A percentile compares a stretch with the other conserved stretches of the same genome.
Evolutionary conservation across 2,888 invertebrate genomes (phyloP).

Genomic region (Apoderus coryli): DNA sequence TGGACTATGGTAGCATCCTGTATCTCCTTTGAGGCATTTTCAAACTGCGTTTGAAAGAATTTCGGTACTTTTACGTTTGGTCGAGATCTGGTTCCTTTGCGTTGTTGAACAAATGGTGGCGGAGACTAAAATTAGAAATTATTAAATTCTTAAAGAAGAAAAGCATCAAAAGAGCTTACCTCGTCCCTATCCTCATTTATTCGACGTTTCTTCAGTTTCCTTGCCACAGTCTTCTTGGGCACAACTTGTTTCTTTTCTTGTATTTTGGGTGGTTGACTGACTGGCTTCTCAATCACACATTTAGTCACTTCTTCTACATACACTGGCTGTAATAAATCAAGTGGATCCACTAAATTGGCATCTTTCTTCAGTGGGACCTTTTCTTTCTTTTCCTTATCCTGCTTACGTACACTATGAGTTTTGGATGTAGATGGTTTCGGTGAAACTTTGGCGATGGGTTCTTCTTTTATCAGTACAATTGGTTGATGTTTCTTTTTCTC

Average conservation of each 20-base stretch:
- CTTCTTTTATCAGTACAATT: constrained; percentile 11
- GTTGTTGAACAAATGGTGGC: constrained; percentile 25
- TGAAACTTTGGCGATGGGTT: neutral
- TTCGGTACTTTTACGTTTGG: constrained; percentile 32
- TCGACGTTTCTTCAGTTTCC: constrained; percentile 16
- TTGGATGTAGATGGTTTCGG: constrained; percentile 4
- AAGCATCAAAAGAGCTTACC: constrained; percentile 15
- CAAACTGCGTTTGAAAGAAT: constrained; percentile 24
- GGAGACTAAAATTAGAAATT: constrained; percentile 23
- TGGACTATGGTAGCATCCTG: constrained; percentile 17
- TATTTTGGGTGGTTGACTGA: constrained; percentile 10
- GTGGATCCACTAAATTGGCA: constrained; percentile 22
- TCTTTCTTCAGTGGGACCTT: constrained; percentile 10
- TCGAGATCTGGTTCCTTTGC: constrained; percentile 31
- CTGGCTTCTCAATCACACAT: constrained; percentile 17
- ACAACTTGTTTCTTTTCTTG: constrained; percentile 15
- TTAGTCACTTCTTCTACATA: constrained; percentile 25
- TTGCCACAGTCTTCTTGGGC: constrained; percentile 15
- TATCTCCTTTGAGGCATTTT: constrained; percentile 12
- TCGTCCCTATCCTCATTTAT: constrained; percentile 20
- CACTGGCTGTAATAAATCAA: constrained; percentile 27
- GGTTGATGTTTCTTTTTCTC: constrained; percentile 7
- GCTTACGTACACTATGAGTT: constrained; percentile 1
- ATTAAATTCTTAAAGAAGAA: neutral
- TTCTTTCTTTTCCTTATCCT: constrained; percentile 9